Evolutionary conservation across 2,113 vertebrate genomes (phyloP).

Genomic region (Malurus melanocephalus): DNA sequence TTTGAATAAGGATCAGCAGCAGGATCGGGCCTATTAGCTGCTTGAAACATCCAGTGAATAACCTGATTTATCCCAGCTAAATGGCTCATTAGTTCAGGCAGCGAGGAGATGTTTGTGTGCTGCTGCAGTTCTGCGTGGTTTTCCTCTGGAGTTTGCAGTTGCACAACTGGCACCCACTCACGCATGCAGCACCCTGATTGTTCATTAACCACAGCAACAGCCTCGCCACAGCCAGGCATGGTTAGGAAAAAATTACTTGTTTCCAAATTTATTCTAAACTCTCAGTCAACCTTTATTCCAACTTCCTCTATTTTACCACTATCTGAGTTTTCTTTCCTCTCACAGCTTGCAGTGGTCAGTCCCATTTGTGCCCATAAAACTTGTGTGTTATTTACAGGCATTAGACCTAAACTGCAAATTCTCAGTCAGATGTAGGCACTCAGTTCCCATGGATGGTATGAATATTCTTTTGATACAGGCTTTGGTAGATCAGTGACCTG

Average conservation of each 20-base stretch:
- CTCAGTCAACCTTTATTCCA: background rate
- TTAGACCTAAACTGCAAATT: background rate
- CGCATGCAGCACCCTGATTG: background rate
- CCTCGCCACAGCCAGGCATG: background rate
- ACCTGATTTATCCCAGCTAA: constrained; percentile 26
- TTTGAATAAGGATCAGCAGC: constrained; percentile 17
- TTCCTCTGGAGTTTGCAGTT: constrained; percentile 35
- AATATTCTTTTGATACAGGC: background rate
- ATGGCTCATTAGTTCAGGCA: constrained; percentile 49
- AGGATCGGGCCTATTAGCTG: constrained; percentile 33
- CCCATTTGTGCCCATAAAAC: background rate
- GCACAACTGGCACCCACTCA: background rate
- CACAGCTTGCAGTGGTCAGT: background rate
- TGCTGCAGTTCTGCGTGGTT: constrained; percentile 16
- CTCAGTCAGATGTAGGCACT: background rate
- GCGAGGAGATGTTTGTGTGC: constrained; percentile 11
- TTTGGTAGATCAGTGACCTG: background rate
- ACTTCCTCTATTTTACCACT: background rate
- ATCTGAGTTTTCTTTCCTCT: background rate
- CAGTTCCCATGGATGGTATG: background rate
- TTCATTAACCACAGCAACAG: constrained; percentile 11
- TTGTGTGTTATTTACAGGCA: background rate
- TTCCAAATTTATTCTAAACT: background rate
- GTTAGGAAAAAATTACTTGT: background rate
- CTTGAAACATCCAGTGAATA: constrained; percentile 17